Conservation (phyloP, 1,140 invertebrate species). For the Meloidogyne chitwoodi region DNA sequence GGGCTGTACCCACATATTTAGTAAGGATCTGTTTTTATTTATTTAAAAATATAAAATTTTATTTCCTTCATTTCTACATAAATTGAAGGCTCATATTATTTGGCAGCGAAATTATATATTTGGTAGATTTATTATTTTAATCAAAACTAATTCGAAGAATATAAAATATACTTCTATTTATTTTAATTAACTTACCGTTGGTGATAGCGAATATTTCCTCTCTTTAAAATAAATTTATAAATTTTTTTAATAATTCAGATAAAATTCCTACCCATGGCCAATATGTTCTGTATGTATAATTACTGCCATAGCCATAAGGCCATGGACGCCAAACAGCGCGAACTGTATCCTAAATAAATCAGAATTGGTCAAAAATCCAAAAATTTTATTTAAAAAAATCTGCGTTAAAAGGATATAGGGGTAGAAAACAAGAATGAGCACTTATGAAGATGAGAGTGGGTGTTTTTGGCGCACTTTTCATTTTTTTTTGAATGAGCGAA, state of each 20-base stretch:
- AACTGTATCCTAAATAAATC: slow-evolving; percentile 3
- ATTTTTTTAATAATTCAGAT: neutral
- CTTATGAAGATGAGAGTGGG: too few species aligned
- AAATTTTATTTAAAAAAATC: too few species aligned
- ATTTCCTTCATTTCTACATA: too few species aligned
- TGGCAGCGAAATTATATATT: neutral
- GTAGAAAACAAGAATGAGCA: too few species aligned
- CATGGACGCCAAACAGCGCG: slow-evolving; percentile 10
- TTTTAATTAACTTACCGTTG: neutral
- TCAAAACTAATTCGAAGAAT: neutral
- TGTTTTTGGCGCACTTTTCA: too few species aligned
- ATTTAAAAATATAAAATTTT: too few species aligned
- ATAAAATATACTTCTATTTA: neutral
- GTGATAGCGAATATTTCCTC: neutral
- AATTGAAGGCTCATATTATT: too few species aligned
- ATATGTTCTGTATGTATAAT: slow-evolving; percentile 10
- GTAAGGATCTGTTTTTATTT: too few species aligned
- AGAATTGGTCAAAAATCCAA: neutral
- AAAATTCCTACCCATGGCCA: slow-evolving; percentile 14
- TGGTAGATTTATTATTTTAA: neutral
- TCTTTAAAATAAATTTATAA: neutral
- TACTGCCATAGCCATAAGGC: slow-evolving; percentile 4
- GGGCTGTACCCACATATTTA: too few species aligned
- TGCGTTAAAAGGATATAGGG: too few species aligned
- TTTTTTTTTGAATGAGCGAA: too few species aligned